Evolutionary conservation across 2,888 invertebrate species (phyloP).

Genomic region (Eristalinus sepulchralis): DNA sequence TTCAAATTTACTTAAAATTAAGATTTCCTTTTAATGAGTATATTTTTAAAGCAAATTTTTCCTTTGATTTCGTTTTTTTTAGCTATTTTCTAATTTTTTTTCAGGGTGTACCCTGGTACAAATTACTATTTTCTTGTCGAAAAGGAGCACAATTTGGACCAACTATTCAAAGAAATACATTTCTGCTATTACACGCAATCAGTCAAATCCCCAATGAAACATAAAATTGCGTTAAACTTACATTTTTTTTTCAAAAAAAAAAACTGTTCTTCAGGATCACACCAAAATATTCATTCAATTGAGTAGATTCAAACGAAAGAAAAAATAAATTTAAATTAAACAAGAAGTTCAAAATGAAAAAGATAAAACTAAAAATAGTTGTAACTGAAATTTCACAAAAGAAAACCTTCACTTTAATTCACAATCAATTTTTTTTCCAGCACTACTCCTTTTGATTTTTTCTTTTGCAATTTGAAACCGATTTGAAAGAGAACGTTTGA

Average conservation of each 20-base stretch:
- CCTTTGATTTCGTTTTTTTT: too few relatives aligned
- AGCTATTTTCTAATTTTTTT: too few relatives aligned
- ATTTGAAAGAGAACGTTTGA: constrained; percentile 56
- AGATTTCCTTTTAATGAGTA: too few relatives aligned
- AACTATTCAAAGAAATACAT: too few relatives aligned
- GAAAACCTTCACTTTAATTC: constrained; percentile 6
- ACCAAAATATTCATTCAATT: too few relatives aligned
- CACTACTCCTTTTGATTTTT: not conserved
- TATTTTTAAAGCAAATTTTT: too few relatives aligned
- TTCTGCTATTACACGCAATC: too few relatives aligned
- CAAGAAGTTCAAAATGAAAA: not conserved
- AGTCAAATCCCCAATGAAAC: too few relatives aligned
- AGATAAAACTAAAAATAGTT: not conserved
- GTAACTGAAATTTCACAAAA: constrained; percentile 13
- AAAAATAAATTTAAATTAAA: not conserved
- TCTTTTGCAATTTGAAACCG: constrained; percentile 27
- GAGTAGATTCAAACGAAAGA: not conserved
- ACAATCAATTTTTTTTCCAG: not conserved
- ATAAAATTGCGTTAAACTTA: not conserved
- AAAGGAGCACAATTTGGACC: too few relatives aligned
- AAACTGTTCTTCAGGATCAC: not conserved
- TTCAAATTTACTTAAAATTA: too few relatives aligned
- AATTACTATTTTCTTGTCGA: too few relatives aligned
- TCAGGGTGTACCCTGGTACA: too few relatives aligned
- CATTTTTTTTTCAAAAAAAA: not conserved